Conservation (phyloP, 2,888 invertebrate genomes). For the Trachelus stipa region DNA sequence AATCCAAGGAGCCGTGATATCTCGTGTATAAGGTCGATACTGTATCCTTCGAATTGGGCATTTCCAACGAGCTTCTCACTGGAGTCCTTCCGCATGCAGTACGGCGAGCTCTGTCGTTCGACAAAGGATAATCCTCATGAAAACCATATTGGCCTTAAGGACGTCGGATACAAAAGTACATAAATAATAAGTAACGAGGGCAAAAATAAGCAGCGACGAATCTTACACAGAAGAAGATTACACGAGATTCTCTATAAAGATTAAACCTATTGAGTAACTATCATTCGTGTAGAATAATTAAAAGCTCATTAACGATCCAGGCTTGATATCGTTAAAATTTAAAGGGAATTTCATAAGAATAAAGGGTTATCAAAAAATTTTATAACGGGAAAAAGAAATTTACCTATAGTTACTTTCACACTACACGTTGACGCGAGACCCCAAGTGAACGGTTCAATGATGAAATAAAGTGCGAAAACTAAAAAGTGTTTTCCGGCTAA, state of each 20-base stretch:
- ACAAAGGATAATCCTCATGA: neutral
- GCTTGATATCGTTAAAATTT: neutral
- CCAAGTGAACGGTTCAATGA: neutral
- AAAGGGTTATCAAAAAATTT: neutral
- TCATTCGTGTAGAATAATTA: neutral
- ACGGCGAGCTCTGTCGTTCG: constrained; percentile 86
- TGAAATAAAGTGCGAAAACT: neutral
- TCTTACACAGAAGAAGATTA: too few relatives aligned
- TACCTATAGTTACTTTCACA: too few relatives aligned
- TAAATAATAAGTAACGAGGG: neutral
- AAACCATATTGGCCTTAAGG: neutral
- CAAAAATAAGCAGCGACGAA: neutral
- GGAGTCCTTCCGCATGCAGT: constrained; percentile 93
- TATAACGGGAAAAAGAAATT: neutral
- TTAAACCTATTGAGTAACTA: neutral
- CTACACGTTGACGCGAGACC: too few relatives aligned
- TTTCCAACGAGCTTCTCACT: constrained; percentile 87
- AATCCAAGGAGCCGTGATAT: constrained; percentile 89
- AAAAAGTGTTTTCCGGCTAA: neutral
- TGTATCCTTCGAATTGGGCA: constrained; percentile 95
- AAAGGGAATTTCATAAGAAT: neutral
- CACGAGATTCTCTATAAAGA: too few relatives aligned
- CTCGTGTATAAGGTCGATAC: constrained; percentile 92
- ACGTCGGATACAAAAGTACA: neutral
- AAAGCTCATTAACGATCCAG: neutral